Evolutionary conservation across 2,888 invertebrate genomes (phyloP).

Genomic region (Allolobophora icterica): DNA sequence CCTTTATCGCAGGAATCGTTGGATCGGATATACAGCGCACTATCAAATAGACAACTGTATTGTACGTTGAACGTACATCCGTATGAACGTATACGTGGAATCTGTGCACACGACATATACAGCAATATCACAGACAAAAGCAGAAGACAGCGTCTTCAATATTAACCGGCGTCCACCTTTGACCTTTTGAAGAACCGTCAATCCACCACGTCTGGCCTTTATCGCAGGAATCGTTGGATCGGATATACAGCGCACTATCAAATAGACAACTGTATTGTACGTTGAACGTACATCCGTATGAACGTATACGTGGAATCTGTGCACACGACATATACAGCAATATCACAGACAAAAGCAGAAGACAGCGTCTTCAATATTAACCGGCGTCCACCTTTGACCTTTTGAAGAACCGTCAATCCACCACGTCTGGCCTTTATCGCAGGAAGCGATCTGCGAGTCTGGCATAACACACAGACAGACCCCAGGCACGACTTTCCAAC

Average conservation of each 20-base stretch:
- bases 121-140: not conserved
- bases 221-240: not conserved
- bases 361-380: not conserved
- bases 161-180: not conserved
- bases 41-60: not conserved
- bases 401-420: not conserved
- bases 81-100: too few species aligned
- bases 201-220: not conserved
- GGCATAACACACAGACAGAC: slow-evolving; percentile 29
- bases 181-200: not conserved
- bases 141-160: not conserved
- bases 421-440: slow-evolving; percentile 13
- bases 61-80: not conserved
- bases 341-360: not conserved
- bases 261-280: not conserved
- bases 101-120: not conserved
- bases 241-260: not conserved
- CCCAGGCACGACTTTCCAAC: slow-evolving; percentile 29
- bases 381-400: not conserved
- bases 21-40: not conserved
- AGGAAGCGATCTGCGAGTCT: not conserved
- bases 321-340: not conserved
- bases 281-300: not conserved
- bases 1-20: not conserved
- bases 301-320: not conserved